These are phyloP conservation scores for Tadarida brasiliensis DNA, from an alignment of 2,797 vertebrate species.

Conservation along the genomic window DNA sequence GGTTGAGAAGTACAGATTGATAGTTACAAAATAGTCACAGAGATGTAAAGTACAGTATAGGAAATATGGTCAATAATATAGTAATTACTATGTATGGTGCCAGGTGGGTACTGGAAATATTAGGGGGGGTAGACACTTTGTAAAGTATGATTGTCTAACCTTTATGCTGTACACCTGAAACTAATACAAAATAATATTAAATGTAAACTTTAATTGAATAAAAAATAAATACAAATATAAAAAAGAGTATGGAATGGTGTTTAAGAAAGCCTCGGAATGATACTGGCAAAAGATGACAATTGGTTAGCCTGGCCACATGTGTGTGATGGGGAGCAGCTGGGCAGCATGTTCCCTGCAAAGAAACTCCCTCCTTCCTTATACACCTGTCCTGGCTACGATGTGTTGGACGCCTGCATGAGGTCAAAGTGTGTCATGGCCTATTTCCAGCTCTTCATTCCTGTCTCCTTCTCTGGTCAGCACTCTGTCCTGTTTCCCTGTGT, in stretches of 20 bases:
- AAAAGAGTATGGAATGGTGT: accelerated
- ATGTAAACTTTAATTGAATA: background rate
- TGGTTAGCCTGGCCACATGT: background rate
- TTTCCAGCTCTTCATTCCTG: background rate
- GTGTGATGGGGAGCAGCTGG: background rate
- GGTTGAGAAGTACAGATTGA: background rate
- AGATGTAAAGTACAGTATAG: background rate
- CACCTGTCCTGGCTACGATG: background rate
- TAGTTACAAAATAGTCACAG: background rate
- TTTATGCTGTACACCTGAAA: background rate
- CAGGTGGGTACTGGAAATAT: background rate
- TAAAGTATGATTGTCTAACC: background rate
- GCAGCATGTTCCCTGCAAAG: background rate
- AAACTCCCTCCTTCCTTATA: background rate
- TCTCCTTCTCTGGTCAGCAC: background rate
- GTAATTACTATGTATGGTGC: background rate
- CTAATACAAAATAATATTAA: background rate
- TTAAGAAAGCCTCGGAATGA: background rate
- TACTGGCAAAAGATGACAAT: background rate
- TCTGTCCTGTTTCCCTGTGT: background rate
- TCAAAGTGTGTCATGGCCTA: accelerated
- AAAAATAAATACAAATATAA: background rate
- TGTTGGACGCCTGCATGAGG: background rate
- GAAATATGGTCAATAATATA: background rate
- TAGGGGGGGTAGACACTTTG: background rate